Conservation (phyloP, 2,888 invertebrate species). For the Fragum fragum region DNA sequence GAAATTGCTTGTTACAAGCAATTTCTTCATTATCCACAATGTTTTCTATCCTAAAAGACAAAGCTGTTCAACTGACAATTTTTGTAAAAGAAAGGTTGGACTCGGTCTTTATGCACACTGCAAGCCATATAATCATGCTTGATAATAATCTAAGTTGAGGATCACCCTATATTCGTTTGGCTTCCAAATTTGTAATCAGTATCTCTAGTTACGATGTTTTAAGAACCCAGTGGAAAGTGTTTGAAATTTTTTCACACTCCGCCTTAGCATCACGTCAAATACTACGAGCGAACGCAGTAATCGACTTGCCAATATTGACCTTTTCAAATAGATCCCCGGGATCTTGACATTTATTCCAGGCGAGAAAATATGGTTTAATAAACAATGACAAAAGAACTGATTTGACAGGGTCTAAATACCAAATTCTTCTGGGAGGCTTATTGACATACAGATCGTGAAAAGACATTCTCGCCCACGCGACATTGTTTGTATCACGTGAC, state of each 20-base stretch:
- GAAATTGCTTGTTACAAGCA: background rate
- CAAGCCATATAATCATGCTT: too few relatives aligned
- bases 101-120: too few relatives aligned
- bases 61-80: too few relatives aligned
- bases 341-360: background rate
- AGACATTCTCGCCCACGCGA: background rate
- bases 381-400: background rate
- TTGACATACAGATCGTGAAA: background rate
- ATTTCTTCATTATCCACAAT: background rate
- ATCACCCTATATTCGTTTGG: too few relatives aligned
- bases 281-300: background rate
- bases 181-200: too few relatives aligned
- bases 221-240: too few relatives aligned
- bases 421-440: background rate
- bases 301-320: background rate
- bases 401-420: slow-evolving; percentile 2
- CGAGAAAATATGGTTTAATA: background rate
- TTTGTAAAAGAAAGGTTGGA: too few relatives aligned
- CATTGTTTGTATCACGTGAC: background rate
- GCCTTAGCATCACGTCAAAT: background rate
- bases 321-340: background rate
- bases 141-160: too few relatives aligned
- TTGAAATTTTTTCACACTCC: too few relatives aligned
- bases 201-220: too few relatives aligned
- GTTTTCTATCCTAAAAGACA: background rate